A percentile compares a stretch with the other conserved stretches of the same genome.
phyloP scores from a whole-genome alignment of 2,113 vertebrate genomes.

The Agelaius tricolor region DNA sequence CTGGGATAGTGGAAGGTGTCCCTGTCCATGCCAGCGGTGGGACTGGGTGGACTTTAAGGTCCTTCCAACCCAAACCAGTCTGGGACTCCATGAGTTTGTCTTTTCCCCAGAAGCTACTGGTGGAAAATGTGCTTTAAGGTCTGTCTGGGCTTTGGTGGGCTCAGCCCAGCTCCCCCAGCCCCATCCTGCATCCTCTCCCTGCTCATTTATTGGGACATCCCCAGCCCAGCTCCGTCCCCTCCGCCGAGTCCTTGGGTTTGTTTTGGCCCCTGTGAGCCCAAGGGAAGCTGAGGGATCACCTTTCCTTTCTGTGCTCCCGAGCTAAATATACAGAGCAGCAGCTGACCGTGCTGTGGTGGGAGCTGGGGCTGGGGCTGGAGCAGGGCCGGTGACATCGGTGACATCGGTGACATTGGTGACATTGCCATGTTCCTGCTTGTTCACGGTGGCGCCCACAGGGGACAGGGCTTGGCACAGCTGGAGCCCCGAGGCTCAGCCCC shows the following conservation, averaged over 20 bases:
- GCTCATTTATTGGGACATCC: rapidly evolving
- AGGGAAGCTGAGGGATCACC: constrained; percentile 50
- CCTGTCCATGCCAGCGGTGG: not conserved
- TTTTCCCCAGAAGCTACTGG: not conserved
- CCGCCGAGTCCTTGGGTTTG: not conserved
- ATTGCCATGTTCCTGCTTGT: not conserved
- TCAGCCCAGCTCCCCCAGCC: not conserved
- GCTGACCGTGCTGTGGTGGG: constrained; percentile 43
- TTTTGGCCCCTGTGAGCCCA: not conserved
- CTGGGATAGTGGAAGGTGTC: not conserved
- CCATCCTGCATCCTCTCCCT: not conserved
- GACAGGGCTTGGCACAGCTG: not conserved
- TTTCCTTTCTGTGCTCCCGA: constrained; percentile 34
- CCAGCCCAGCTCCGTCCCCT: not conserved
- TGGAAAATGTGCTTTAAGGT: not conserved
- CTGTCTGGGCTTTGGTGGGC: not conserved
- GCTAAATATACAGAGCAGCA: constrained; percentile 76
- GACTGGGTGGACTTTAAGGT: not conserved
- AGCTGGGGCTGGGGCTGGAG: not conserved
- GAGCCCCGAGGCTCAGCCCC: not conserved
- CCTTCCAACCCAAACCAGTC: not conserved
- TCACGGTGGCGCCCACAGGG: not conserved
- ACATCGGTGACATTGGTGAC: constrained; percentile 9
- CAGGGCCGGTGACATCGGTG: not conserved
- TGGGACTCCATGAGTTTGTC: not conserved